These are phyloP conservation scores for Rattus norvegicus DNA, from an alignment of 2,113 vertebrate genomes.

Conservation along the genomic window DNA sequence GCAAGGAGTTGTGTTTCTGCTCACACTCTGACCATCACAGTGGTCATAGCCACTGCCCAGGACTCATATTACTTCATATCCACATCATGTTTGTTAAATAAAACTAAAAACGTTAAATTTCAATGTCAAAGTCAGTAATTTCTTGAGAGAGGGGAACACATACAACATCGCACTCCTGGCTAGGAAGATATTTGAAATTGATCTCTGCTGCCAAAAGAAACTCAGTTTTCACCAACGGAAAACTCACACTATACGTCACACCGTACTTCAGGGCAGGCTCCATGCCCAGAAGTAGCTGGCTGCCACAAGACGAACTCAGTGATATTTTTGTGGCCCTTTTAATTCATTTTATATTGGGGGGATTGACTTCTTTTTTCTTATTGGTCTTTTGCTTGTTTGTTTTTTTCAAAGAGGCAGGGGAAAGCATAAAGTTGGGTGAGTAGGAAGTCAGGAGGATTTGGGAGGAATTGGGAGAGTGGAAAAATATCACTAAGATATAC, in stretches of 20 bases:
- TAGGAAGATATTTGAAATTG: not conserved
- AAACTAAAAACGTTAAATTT: slow-evolving; percentile 9
- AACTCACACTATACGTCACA: not conserved
- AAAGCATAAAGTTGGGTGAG: not conserved
- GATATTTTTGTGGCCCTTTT: not conserved
- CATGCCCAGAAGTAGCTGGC: not conserved
- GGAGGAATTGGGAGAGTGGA: not conserved
- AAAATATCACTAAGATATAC: not conserved
- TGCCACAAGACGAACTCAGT: not conserved
- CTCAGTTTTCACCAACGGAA: not conserved
- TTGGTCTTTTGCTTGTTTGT: not conserved
- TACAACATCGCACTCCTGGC: not conserved
- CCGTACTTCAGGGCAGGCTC: not conserved
- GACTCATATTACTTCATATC: not conserved
- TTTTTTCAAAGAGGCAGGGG: not conserved
- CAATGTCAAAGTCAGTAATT: slow-evolving; percentile 8
- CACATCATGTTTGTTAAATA: not conserved
- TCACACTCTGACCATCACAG: not conserved
- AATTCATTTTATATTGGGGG: not conserved
- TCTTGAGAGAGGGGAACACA: not conserved
- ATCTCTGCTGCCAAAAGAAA: not conserved
- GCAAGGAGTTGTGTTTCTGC: not conserved
- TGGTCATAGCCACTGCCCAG: not conserved
- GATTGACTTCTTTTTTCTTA: not conserved
- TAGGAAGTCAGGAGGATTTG: not conserved